Percentiles rank a stretch among this genome's conserved stretches.
Evolutionary conservation across 2,113 vertebrate genomes (phyloP).

Genomic region (Percopsis transmontana): DNA sequence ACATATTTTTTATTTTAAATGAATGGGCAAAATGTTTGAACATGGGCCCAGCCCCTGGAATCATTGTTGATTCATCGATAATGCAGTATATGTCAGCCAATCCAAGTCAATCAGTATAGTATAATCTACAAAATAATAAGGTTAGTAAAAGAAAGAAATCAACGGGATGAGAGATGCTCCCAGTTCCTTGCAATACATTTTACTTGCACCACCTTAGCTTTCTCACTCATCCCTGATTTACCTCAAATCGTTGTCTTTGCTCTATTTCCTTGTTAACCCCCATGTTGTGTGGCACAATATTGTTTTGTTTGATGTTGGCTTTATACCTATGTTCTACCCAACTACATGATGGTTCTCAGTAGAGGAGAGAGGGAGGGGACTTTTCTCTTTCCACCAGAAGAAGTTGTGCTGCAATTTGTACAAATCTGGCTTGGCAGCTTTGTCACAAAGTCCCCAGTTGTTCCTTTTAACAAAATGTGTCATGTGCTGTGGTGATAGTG

Average conservation of each 20-base stretch:
- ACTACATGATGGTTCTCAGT: background rate
- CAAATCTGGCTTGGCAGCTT: background rate
- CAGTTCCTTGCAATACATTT: background rate
- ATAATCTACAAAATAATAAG: conserved; percentile 36
- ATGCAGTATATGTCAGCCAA: conserved; percentile 14
- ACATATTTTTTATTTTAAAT: background rate
- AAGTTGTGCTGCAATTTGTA: background rate
- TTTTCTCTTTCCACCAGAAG: background rate
- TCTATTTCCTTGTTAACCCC: too few species aligned
- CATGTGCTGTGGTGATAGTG: background rate
- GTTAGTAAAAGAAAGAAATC: too few species aligned
- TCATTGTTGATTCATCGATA: conserved; percentile 38
- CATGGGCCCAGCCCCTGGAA: conserved; percentile 16
- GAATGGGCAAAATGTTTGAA: background rate
- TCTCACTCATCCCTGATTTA: background rate
- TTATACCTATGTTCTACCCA: background rate
- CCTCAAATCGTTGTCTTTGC: too few species aligned
- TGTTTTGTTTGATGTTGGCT: background rate
- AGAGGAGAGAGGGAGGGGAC: background rate
- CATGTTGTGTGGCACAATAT: too few species aligned
- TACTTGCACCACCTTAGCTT: background rate
- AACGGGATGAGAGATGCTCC: background rate
- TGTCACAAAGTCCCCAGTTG: background rate
- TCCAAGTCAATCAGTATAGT: background rate
- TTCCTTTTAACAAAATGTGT: background rate